phyloP scores from a whole-genome alignment of 2,113 vertebrate genomes.

The Strix uralensis region DNA sequence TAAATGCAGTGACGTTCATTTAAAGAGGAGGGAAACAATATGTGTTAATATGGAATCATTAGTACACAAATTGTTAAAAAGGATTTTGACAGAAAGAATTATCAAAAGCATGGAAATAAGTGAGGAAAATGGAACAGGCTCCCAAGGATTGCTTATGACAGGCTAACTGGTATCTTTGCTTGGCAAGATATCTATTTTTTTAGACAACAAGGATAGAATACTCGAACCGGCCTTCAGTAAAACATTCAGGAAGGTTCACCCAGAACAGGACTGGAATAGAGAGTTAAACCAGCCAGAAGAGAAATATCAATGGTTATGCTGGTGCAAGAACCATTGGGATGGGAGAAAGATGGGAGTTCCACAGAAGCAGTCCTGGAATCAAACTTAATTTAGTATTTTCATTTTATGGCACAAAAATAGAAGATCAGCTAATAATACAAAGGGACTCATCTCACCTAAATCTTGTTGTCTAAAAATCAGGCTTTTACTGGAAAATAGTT shows the following conservation, averaged over 20 bases:
- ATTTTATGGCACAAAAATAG: background rate
- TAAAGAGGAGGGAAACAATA: background rate
- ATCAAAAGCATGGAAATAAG: background rate
- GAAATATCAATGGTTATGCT: background rate
- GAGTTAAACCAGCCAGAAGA: background rate
- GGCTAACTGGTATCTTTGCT: background rate
- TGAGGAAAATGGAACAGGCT: background rate
- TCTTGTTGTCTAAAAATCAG: background rate
- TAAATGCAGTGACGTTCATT: background rate
- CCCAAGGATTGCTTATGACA: background rate
- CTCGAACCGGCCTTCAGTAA: background rate
- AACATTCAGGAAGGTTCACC: background rate
- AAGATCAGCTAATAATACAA: background rate
- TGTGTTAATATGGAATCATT: background rate
- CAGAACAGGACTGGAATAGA: background rate
- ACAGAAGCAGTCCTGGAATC: background rate
- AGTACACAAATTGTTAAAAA: background rate
- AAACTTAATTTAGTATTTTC: background rate
- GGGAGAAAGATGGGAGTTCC: background rate
- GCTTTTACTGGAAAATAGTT: background rate
- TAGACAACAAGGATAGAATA: background rate
- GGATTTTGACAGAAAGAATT: background rate
- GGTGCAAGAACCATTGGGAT: background rate
- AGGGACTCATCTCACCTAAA: background rate
- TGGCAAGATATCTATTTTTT: background rate